phyloP scores from a whole-genome alignment of 2,888 invertebrate genomes.

The Acanthacorydalis orientalis region DNA sequence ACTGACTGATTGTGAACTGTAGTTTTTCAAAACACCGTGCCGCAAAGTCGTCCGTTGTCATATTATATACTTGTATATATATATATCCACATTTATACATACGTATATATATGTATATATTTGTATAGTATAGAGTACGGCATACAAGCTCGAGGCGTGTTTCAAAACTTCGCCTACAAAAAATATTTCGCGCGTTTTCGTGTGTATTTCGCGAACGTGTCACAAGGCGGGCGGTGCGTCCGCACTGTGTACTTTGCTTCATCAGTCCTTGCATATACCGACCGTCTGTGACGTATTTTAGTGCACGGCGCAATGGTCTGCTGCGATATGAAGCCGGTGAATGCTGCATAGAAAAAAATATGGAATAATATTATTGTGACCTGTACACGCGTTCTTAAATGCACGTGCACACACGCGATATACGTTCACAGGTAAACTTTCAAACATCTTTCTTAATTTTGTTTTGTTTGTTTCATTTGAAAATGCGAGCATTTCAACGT shows the following conservation, averaged over 20 bases:
- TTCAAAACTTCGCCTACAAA: background rate
- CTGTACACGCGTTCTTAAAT: slow-evolving; percentile 6
- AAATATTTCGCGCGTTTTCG: slow-evolving; percentile 5
- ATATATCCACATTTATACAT: too few species aligned
- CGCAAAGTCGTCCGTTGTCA: too few species aligned
- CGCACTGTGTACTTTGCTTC: background rate
- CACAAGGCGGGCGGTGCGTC: background rate
- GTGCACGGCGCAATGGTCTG: slow-evolving; percentile 6
- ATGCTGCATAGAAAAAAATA: slow-evolving; percentile 5
- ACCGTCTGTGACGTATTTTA: slow-evolving; percentile 2
- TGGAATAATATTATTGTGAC: slow-evolving; percentile 4
- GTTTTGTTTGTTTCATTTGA: background rate
- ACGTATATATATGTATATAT: too few species aligned
- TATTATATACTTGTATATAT: too few species aligned
- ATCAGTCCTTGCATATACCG: background rate
- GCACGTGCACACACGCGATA: slow-evolving; percentile 5
- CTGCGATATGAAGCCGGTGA: slow-evolving; percentile 3
- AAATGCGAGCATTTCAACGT: background rate
- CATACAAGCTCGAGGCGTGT: background rate
- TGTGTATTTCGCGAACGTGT: slow-evolving; percentile 1
- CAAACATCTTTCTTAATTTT: background rate
- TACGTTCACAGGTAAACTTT: slow-evolving; percentile 3
- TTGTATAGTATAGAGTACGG: too few species aligned
- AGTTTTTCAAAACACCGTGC: too few species aligned
- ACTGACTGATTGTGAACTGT: too few species aligned